Conservation (phyloP, 1,140 invertebrate species). For the Psix sp. region DNA sequence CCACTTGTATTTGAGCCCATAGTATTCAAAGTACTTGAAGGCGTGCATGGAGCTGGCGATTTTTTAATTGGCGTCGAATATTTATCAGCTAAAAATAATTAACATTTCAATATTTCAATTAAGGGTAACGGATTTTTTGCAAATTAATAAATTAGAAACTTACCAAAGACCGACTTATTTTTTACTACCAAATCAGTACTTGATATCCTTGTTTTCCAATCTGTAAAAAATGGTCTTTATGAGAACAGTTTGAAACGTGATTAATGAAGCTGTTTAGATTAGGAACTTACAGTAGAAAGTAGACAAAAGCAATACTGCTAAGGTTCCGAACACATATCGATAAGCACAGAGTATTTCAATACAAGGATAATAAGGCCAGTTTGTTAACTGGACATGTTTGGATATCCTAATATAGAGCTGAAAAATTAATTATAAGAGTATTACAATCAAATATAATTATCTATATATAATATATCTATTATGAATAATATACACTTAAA, state of each 20-base stretch:
- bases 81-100: constrained; percentile 66
- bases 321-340: constrained; percentile 68
- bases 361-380: constrained; percentile 70
- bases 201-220: constrained; percentile 70
- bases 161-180: constrained; percentile 71
- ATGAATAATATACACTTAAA: constrained; percentile 15
- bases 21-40: constrained; percentile 55
- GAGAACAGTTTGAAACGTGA: too few relatives aligned
- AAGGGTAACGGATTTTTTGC: too few relatives aligned
- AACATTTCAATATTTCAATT: too few relatives aligned
- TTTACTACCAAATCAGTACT: constrained; percentile 68
- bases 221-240: constrained; percentile 62
- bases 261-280: too few relatives aligned
- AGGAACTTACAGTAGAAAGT: constrained; percentile 70
- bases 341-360: constrained; percentile 71
- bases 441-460: not conserved
- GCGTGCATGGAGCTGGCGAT: constrained; percentile 52
- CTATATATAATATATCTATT: too few relatives aligned
- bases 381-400: constrained; percentile 66
- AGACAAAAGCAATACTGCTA: constrained; percentile 66
- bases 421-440: constrained; percentile 12
- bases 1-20: constrained; percentile 41
- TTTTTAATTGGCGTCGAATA: constrained; percentile 70
- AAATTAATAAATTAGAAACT: too few relatives aligned
- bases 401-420: constrained; percentile 71